A percentile compares a stretch with the other conserved stretches of the same genome.
These are phyloP conservation scores for Gymnorhina tibicen DNA, from an alignment of 2,113 vertebrate species.

Conservation along the genomic window DNA sequence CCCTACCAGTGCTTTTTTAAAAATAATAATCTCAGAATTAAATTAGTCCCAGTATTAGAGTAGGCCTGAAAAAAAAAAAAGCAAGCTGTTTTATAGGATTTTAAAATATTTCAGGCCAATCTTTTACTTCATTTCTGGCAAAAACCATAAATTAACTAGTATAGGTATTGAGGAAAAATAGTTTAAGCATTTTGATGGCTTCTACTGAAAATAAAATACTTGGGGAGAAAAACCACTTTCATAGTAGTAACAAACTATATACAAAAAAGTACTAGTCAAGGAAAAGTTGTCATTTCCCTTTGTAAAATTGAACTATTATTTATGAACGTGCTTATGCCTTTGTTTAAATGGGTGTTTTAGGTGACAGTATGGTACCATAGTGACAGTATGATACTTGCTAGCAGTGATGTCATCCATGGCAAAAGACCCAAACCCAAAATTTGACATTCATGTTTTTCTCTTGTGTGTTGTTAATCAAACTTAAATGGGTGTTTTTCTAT, in stretches of 20 bases:
- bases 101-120: background rate
- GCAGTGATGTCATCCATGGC: background rate
- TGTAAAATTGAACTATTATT: background rate
- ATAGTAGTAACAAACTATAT: background rate
- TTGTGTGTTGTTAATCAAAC: background rate
- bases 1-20: background rate
- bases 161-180: background rate
- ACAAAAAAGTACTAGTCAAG: background rate
- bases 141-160: background rate
- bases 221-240: rapidly evolving
- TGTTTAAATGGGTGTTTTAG: background rate
- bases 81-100: background rate
- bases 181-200: background rate
- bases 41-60: background rate
- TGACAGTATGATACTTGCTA: too few species aligned
- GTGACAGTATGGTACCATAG: background rate
- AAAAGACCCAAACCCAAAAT: background rate
- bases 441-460: background rate
- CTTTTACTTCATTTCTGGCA: background rate
- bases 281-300: background rate
- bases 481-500: background rate
- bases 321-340: background rate
- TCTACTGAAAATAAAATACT: background rate
- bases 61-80: background rate
- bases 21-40: background rate